phyloP scores from a whole-genome alignment of 2,888 invertebrate species.

The Xanthostigma xanthostigma region DNA sequence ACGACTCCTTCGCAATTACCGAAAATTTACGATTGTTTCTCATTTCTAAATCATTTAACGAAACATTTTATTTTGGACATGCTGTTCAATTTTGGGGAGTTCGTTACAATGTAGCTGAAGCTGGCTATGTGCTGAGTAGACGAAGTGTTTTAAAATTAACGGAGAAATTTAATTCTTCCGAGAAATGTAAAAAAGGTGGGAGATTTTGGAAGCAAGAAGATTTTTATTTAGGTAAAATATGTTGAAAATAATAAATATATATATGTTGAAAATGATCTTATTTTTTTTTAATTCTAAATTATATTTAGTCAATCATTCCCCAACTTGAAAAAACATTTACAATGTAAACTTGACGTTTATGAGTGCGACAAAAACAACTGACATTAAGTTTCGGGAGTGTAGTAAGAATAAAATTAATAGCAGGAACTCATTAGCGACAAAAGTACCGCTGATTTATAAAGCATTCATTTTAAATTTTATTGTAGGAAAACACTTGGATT shows the following conservation, averaged over 20 bases:
- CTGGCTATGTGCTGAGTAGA: constrained; percentile 38
- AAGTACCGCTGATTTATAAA: neutral
- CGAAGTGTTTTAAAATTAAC: constrained; percentile 28
- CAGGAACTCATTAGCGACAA: no score
- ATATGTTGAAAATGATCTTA: no score
- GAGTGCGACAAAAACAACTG: no score
- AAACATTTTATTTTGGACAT: constrained; percentile 38
- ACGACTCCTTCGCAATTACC: constrained; percentile 36
- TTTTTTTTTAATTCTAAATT: no score
- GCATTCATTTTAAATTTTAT: constrained; percentile 1
- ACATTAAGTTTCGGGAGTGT: no score
- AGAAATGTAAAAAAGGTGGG: constrained; percentile 30
- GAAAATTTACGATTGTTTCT: constrained; percentile 38
- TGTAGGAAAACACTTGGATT: constrained; percentile 35
- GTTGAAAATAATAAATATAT: no score
- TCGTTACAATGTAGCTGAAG: constrained; percentile 35
- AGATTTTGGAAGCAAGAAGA: constrained; percentile 41
- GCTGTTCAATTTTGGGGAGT: constrained; percentile 36
- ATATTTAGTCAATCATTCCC: no score
- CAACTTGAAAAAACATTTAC: no score
- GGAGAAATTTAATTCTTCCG: constrained; percentile 25
- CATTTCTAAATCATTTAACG: constrained; percentile 27
- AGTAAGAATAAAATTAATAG: no score
- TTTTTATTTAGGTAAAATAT: constrained; percentile 33
- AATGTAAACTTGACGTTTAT: no score